Conservation (phyloP, 1,140 invertebrate species). For the Palaemon carinicauda region DNA sequence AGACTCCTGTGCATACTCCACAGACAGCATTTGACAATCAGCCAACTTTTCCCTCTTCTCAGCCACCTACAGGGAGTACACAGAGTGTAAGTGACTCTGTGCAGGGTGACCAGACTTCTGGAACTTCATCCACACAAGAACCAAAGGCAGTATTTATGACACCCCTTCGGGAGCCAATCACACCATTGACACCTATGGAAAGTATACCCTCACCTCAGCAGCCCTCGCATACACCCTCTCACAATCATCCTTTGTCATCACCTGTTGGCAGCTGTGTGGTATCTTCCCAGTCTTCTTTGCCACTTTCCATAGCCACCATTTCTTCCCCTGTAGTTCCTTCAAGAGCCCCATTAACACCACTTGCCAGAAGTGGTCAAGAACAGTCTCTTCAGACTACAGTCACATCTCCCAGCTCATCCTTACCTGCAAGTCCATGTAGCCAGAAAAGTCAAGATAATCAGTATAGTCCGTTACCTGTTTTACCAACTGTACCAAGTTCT, state of each 20-base stretch:
- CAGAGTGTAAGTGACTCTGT: too few species aligned
- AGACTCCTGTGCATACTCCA: slow-evolving; percentile 34
- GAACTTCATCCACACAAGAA: background rate
- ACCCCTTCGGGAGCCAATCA: background rate
- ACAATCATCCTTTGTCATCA: background rate
- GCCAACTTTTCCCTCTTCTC: too few species aligned
- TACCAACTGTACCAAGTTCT: slow-evolving; percentile 9
- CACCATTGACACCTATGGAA: background rate
- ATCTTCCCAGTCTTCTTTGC: background rate
- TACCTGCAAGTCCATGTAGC: background rate
- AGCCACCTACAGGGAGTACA: too few species aligned
- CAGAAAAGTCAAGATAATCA: background rate
- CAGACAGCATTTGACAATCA: background rate
- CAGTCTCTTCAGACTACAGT: background rate
- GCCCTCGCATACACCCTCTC: background rate
- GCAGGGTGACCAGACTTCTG: background rate
- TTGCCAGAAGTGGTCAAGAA: background rate
- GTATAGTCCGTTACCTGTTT: slow-evolving; percentile 38
- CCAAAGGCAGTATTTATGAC: background rate
- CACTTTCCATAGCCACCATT: background rate
- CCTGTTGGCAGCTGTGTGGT: too few species aligned
- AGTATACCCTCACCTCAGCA: background rate
- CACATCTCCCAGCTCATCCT: background rate
- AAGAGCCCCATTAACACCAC: background rate
- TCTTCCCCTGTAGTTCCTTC: background rate